phyloP scores from a whole-genome alignment of 2,888 invertebrate genomes.

The Amblyjoppa proteus region DNA sequence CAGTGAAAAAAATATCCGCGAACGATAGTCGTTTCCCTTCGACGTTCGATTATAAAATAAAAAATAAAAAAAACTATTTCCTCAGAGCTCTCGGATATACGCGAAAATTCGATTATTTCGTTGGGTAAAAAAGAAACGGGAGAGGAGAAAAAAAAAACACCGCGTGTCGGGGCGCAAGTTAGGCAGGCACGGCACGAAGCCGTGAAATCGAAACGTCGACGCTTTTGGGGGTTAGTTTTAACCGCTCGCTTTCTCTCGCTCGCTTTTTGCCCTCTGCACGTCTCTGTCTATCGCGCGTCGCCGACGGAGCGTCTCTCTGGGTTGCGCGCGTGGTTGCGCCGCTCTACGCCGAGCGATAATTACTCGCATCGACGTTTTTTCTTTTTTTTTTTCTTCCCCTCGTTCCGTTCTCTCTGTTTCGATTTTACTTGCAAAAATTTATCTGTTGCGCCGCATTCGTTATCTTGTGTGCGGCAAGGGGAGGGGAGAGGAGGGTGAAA shows the following conservation, averaged over 20 bases:
- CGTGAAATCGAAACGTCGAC: conserved; percentile 50
- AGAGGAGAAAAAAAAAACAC: neutral
- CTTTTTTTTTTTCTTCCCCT: neutral
- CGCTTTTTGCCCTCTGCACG: conserved; percentile 1
- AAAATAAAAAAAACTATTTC: too few species aligned
- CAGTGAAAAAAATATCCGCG: conserved; percentile 58
- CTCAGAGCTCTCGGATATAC: neutral
- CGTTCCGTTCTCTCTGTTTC: neutral
- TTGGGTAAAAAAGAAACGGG: neutral
- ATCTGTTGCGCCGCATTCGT: neutral
- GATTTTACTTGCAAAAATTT: neutral
- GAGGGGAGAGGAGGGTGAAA: neutral
- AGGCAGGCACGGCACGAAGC: neutral
- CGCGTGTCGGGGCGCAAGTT: neutral
- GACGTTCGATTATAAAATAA: neutral
- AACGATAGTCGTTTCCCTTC: neutral
- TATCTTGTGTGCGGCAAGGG: neutral
- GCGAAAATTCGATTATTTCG: conserved; percentile 2
- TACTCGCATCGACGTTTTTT: conserved; percentile 1
- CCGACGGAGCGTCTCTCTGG: conserved; percentile 51
- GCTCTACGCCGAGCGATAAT: conserved; percentile 1
- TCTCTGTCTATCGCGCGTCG: conserved; percentile 57
- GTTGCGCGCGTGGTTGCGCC: conserved; percentile 53
- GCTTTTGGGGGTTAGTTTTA: conserved; percentile 77
- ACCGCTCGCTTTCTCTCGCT: conserved; percentile 64